Base-by-base conservation (phyloP, 1,140 invertebrate species). In the Drosophila athabasca region DNA sequence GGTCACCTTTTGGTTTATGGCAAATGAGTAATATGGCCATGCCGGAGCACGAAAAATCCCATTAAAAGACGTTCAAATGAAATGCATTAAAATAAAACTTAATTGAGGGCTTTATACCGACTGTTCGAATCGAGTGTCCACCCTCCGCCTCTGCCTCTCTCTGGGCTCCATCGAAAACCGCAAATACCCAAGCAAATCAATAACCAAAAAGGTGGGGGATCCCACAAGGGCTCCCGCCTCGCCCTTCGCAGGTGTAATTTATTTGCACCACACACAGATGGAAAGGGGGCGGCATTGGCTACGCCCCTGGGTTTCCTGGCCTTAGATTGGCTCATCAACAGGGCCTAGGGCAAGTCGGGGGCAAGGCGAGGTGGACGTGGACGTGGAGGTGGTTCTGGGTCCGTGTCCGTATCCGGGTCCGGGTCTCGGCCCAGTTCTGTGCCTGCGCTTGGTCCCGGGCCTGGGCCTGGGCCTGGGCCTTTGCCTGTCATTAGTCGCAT, bases 41-140 rank as follows among this genome's bases (percentile, higher is more conserved):
- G 78, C 75, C 49, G 43, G 57, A 62, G 72, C 66, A 78, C 78
- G 78, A 79, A 79, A 87, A 88, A 88, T 82, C 74, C 70, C 75
- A 87, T 88, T 87, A 87, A 87, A 85, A 85, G 81, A 85, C 82
- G 82, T 74, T 82, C 82, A 82, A 87, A 85, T 85, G 74, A 87
- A 85, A 85, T 87, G 64, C 82, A 87, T 87, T 87, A 87, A 82
- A 87, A 87, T 88, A 87, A 82, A 87, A 87, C 82, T 88, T 88
- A 87, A 87, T 87, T 87, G 82, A 69, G 68, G 79, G 78, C 82
- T 78, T 87, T 82, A 72, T 78, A 53, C 65, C 39, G 53, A 64
- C 49, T 74, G 53, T 59, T 49, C 51, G 49, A 77, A 50, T 48
- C 67, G 49, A 66, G 35, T 50, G 43, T 17, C 31, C 26, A 9